Evolutionary conservation across 2,797 vertebrate genomes (phyloP).

Genomic region (Semotilus atromaculatus): DNA sequence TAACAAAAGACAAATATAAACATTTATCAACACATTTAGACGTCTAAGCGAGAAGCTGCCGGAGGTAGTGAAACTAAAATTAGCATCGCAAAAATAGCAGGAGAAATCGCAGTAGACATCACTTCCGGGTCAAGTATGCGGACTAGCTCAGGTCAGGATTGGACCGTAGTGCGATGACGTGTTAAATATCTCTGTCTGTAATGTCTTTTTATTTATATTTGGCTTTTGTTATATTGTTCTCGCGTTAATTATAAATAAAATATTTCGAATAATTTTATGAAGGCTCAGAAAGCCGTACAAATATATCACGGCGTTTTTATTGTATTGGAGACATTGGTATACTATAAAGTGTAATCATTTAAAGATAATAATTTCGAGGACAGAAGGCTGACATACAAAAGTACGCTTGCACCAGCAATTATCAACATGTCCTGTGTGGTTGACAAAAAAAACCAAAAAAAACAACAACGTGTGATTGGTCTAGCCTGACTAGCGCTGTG

Average conservation of each 20-base stretch:
- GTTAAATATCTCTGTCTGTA: fast-evolving
- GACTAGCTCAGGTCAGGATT: background rate
- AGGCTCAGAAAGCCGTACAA: no score
- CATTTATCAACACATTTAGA: background rate
- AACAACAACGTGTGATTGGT: background rate
- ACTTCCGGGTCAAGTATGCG: constrained; percentile 22
- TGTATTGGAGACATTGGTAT: no score
- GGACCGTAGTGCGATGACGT: background rate
- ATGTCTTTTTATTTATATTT: background rate
- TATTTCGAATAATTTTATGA: background rate
- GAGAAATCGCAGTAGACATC: background rate
- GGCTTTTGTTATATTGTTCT: background rate
- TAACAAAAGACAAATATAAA: background rate
- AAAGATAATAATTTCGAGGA: no score
- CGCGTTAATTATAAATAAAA: background rate
- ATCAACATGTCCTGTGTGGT: fast-evolving
- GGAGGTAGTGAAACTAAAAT: constrained; percentile 28
- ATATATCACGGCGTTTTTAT: no score
- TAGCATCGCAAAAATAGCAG: background rate
- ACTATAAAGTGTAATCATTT: no score
- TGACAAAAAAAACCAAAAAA: background rate
- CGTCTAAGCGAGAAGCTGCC: background rate
- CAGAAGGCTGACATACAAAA: no score
- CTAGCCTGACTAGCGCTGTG: background rate
- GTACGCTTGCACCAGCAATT: no score